A percentile compares a stretch with the other conserved stretches of the same genome.
These are phyloP conservation scores for Nesogale talazaci DNA, from an alignment of 2,113 vertebrate species.

Conservation along the genomic window DNA sequence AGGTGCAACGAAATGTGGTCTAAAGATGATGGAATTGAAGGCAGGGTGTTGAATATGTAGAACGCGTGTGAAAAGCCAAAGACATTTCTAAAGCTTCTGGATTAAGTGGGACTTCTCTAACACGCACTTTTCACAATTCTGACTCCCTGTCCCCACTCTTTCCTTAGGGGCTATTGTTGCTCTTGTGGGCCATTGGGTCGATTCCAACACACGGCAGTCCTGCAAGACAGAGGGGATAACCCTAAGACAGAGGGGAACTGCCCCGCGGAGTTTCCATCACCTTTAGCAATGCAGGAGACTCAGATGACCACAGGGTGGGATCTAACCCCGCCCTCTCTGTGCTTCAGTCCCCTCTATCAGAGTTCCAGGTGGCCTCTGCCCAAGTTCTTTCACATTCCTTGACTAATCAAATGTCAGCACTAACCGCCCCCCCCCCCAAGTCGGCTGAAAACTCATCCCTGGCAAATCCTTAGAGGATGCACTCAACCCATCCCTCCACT, in stretches of 20 bases:
- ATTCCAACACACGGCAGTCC: not conserved
- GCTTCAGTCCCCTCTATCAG: not conserved
- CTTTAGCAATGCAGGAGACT: not conserved
- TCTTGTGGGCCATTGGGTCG: not conserved
- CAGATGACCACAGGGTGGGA: too few relatives aligned
- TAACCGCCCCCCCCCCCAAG: conserved; percentile 3
- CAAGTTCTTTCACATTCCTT: not conserved
- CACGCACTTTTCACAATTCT: not conserved
- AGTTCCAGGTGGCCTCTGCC: not conserved
- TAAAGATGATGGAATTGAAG: not conserved
- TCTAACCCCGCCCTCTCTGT: not conserved
- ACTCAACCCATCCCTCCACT: not conserved
- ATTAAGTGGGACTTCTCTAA: conserved; percentile 12
- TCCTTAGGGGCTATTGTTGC: not conserved
- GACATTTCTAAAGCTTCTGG: not conserved
- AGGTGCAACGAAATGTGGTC: too few relatives aligned
- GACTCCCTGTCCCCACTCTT: not conserved
- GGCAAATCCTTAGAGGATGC: not conserved
- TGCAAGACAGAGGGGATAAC: not conserved
- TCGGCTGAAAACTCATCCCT: not conserved
- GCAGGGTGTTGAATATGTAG: not conserved
- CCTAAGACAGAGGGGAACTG: not conserved
- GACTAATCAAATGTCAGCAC: not conserved
- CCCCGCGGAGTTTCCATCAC: not conserved
- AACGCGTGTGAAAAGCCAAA: conserved; percentile 3